Conservation (phyloP, 1,140 invertebrate species). For the Leptinotarsa defecta region DNA sequence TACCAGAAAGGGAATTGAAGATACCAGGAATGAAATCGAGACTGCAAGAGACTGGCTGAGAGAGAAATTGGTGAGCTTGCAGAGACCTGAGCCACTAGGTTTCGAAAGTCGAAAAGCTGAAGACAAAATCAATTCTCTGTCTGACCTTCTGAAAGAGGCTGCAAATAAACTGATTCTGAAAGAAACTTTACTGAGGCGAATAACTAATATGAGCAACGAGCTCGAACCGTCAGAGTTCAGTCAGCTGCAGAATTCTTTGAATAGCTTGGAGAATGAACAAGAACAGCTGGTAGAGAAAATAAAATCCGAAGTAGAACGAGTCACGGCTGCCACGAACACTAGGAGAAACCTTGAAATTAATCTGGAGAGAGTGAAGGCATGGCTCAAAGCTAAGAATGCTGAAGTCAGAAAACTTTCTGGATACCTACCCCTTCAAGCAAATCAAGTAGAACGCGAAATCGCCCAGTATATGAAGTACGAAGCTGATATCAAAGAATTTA, state of each 20-base stretch:
- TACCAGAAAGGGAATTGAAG: slow-evolving; percentile 79
- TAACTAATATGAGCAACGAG: slow-evolving; percentile 82
- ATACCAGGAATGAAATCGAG: slow-evolving; percentile 73
- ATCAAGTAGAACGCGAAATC: slow-evolving; percentile 79
- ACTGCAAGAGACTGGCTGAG: slow-evolving; percentile 80
- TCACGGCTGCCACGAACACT: slow-evolving; percentile 68
- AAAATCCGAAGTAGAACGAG: slow-evolving; percentile 73
- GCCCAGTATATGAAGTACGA: slow-evolving; percentile 73
- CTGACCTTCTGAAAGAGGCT: slow-evolving; percentile 79
- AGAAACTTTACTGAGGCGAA: slow-evolving; percentile 79
- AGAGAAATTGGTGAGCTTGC: slow-evolving; percentile 71
- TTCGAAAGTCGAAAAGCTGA: slow-evolving; percentile 76
- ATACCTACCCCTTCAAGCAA: slow-evolving; percentile 72
- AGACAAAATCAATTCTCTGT: slow-evolving; percentile 71
- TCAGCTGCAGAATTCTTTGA: slow-evolving; percentile 70
- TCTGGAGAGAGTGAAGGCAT: slow-evolving; percentile 75
- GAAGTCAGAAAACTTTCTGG: slow-evolving; percentile 77
- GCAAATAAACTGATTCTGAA: slow-evolving; percentile 82
- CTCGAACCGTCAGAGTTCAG: slow-evolving; percentile 79
- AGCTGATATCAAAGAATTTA: slow-evolving; percentile 77
- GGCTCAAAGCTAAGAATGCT: slow-evolving; percentile 77
- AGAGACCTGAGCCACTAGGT: slow-evolving; percentile 70
- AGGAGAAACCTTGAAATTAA: slow-evolving; percentile 78
- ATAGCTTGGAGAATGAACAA: slow-evolving; percentile 70
- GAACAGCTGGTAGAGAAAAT: slow-evolving; percentile 72